A percentile compares a stretch with the other conserved stretches of the same genome.
phyloP scores from a whole-genome alignment of 2,797 vertebrate species.

The Melanotaenia nigrans region DNA sequence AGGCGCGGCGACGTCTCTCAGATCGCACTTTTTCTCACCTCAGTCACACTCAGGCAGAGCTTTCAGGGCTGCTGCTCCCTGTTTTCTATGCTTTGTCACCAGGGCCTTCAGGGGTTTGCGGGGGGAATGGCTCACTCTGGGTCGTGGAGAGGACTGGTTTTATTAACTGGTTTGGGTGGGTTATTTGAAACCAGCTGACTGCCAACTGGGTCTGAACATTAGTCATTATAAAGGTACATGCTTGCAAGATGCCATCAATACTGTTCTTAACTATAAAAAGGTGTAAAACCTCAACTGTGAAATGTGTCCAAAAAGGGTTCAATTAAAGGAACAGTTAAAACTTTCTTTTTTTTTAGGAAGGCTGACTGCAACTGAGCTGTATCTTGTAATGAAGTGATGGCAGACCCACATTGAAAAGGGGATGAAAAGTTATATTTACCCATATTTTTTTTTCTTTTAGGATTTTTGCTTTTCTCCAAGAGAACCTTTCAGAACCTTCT shows the following conservation, averaged over 20 bases:
- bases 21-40: conserved; percentile 62
- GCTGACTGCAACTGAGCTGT: conserved; percentile 48
- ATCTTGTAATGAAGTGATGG: conserved; percentile 58
- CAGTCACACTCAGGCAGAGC: conserved; percentile 32
- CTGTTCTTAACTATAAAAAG: conserved; percentile 41
- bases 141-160: conserved; percentile 11
- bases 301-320: conserved; percentile 1
- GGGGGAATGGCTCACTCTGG: conserved; percentile 23
- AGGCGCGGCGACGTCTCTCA: conserved; percentile 20
- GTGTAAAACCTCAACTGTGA: conserved; percentile 41
- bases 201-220: conserved; percentile 46
- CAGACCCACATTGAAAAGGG: conserved; percentile 20
- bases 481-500: conserved; percentile 34
- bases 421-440: not conserved
- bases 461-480: conserved; percentile 5
- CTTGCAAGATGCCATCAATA: conserved; percentile 39
- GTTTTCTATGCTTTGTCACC: conserved; percentile 50
- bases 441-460: not conserved
- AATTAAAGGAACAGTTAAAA: conserved; percentile 34
- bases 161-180: conserved; percentile 29
- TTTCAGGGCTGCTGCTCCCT: conserved; percentile 35
- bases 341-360: conserved; percentile 13
- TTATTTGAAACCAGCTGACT: conserved; percentile 22
- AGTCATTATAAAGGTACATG: conserved; percentile 57
- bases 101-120: conserved; percentile 32